These are phyloP conservation scores for Malacoctenus gilli DNA, from an alignment of 2,797 vertebrate species.

Conservation along the genomic window DNA sequence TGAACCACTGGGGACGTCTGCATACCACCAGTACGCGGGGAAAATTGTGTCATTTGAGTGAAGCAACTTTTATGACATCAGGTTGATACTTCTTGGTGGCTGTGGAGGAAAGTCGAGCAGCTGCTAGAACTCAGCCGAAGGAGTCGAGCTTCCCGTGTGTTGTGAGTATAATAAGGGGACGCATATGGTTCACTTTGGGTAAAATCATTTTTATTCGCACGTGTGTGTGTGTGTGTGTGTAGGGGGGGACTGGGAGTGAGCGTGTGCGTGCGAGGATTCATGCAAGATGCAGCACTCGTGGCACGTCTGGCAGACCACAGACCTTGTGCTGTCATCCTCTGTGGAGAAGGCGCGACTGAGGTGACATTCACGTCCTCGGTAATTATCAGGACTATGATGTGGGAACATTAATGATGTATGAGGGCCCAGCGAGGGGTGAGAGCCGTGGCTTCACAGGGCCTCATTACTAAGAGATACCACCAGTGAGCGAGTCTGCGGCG, in stretches of 20 bases:
- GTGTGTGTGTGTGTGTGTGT: too few relatives aligned
- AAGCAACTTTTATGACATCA: constrained; percentile 18
- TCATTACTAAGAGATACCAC: constrained; percentile 75
- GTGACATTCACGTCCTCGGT: constrained; percentile 82
- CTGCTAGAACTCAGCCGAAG: constrained; percentile 53
- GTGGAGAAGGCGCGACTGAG: constrained; percentile 71
- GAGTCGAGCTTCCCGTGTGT: constrained; percentile 44
- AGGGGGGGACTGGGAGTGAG: constrained; percentile 1
- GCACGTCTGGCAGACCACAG: constrained; percentile 66
- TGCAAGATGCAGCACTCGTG: constrained; percentile 25
- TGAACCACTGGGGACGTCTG: too few relatives aligned
- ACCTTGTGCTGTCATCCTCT: constrained; percentile 74
- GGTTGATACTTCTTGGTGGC: constrained; percentile 8
- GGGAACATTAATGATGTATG: constrained; percentile 86
- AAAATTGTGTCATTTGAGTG: constrained; percentile 14
- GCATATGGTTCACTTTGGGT: constrained; percentile 62
- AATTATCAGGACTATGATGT: constrained; percentile 84
- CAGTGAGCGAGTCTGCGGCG: constrained; percentile 39
- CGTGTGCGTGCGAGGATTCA: constrained; percentile 15
- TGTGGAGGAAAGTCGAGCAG: constrained; percentile 16
- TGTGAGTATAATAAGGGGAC: constrained; percentile 55
- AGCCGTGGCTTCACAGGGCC: constrained; percentile 72
- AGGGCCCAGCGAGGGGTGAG: constrained; percentile 75
- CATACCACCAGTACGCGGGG: neutral
- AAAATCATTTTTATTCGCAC: constrained; percentile 46